phyloP scores from a whole-genome alignment of 2,888 invertebrate species.

The Perithous albicinctus region DNA sequence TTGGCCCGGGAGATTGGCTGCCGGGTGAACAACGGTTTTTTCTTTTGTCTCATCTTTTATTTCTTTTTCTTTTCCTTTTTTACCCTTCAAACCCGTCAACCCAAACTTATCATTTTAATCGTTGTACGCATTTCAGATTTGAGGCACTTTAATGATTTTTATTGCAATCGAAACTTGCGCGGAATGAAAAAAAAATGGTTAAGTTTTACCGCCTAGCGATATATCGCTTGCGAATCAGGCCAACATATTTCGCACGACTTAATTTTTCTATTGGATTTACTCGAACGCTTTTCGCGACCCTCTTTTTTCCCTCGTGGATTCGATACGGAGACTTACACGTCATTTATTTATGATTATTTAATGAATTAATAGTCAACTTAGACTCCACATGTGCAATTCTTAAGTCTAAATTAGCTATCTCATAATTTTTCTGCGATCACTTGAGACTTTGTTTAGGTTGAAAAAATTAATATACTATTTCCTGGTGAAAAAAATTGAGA shows the following conservation, averaged over 20 bases:
- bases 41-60: slow-evolving; percentile 1
- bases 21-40: slow-evolving; percentile 58
- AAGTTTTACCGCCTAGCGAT: slow-evolving; percentile 49
- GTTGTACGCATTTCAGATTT: no score
- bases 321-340: neutral
- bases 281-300: neutral
- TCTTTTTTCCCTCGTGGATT: neutral
- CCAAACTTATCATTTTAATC: no score
- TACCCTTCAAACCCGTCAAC: neutral
- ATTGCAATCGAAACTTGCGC: neutral
- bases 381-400: neutral
- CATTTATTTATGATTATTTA: neutral
- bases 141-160: neutral
- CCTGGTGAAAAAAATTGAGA: no score
- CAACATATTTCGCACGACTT: slow-evolving; percentile 19
- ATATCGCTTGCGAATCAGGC: slow-evolving; percentile 10
- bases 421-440: no score
- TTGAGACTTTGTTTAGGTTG: no score
- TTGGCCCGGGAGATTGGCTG: slow-evolving; percentile 52
- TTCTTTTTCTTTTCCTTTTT: neutral
- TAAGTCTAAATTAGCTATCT: neutral
- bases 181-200: slow-evolving; percentile 50
- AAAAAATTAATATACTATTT: no score
- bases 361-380: neutral
- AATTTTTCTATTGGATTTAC: neutral